A percentile compares a stretch with the other conserved stretches of the same genome.
Conservation (phyloP, 2,797 vertebrate genomes). For the Cuculus canorus region DNA sequence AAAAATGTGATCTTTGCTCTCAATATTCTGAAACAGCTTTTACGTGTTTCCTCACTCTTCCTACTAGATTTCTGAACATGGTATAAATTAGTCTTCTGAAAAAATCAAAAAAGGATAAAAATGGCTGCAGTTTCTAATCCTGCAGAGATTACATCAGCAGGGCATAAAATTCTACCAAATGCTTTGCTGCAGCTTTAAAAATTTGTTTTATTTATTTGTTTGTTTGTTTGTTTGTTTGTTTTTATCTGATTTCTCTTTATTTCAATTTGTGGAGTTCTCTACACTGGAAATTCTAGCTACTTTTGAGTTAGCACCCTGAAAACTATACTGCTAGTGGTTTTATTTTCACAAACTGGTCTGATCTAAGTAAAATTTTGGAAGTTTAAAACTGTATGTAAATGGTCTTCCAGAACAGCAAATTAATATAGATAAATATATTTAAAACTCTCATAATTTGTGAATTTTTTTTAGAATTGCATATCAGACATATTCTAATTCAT, state of each 20-base stretch:
- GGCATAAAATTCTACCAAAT: not conserved
- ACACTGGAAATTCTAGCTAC: not conserved
- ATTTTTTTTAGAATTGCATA: not conserved
- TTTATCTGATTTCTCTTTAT: not conserved
- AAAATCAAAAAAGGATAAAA: not conserved
- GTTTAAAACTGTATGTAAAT: constrained; percentile 3
- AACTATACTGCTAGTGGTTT: not conserved
- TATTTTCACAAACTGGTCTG: constrained; percentile 22
- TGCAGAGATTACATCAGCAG: not conserved
- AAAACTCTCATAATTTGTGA: not conserved
- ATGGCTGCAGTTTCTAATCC: not conserved
- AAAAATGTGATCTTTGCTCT: not conserved
- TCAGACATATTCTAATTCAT: not conserved
- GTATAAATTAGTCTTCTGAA: not conserved
- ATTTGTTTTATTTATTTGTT: no score
- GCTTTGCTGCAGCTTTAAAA: not conserved
- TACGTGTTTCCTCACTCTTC: not conserved
- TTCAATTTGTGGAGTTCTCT: not conserved
- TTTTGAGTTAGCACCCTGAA: not conserved
- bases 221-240: no score
- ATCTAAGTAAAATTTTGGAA: not conserved
- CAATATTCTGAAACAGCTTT: not conserved
- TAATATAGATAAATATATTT: not conserved
- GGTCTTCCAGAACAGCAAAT: not conserved
- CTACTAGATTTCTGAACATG: not conserved